phyloP scores from a whole-genome alignment of 2,888 invertebrate species.

The Sisyra nigra region DNA sequence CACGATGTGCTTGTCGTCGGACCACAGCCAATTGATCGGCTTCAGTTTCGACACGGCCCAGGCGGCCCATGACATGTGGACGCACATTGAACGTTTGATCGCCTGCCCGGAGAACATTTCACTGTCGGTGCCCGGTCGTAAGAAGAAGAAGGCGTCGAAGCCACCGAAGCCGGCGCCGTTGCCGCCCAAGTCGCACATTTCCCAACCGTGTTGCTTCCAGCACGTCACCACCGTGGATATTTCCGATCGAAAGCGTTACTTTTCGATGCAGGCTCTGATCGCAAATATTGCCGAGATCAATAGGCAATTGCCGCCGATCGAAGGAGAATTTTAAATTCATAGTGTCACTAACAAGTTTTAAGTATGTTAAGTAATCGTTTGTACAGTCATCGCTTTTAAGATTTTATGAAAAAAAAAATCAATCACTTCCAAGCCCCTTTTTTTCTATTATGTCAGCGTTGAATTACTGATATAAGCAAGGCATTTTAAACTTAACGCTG shows the following conservation, averaged over 20 bases:
- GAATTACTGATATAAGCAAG: too few relatives aligned
- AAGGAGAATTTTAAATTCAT: slow-evolving; percentile 5
- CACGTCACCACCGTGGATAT: slow-evolving; percentile 65
- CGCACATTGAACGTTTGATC: slow-evolving; percentile 49
- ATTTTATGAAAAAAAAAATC: too few relatives aligned
- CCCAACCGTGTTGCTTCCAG: slow-evolving; percentile 70
- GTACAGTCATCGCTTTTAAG: too few relatives aligned
- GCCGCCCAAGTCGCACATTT: slow-evolving; percentile 66
- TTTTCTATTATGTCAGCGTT: too few relatives aligned
- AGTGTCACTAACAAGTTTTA: too few relatives aligned
- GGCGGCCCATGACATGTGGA: slow-evolving; percentile 54
- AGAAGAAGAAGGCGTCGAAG: slow-evolving; percentile 37
- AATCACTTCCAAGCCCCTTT: too few relatives aligned
- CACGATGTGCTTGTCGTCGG: slow-evolving; percentile 62
- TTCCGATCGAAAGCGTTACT: slow-evolving; percentile 45
- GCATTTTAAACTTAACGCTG: too few relatives aligned
- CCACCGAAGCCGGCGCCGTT: slow-evolving; percentile 37
- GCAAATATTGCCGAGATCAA: slow-evolving; percentile 19
- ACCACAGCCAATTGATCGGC: slow-evolving; percentile 60
- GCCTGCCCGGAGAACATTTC: slow-evolving; percentile 65
- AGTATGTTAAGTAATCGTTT: too few relatives aligned
- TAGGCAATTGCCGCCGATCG: slow-evolving; percentile 4
- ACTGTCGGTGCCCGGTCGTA: slow-evolving; percentile 47
- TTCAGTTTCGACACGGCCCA: slow-evolving; percentile 63
- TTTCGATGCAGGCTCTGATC: slow-evolving; percentile 49